These are phyloP conservation scores for Trinorchestia longiramus DNA, from an alignment of 1,140 invertebrate species.

Conservation along the genomic window DNA sequence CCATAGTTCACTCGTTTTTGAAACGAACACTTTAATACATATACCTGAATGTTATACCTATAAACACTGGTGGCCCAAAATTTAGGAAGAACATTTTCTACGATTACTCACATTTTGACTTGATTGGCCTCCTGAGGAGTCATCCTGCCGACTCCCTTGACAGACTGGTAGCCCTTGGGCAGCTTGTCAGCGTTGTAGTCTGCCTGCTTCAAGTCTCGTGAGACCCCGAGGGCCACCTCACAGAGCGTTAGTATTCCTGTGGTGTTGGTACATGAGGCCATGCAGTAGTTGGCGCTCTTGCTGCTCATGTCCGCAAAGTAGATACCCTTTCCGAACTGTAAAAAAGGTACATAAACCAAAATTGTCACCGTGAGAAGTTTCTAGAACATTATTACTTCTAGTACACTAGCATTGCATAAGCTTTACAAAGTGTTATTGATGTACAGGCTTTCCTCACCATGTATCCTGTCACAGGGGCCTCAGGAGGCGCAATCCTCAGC, in stretches of 20 bases:
- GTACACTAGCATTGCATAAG: no score
- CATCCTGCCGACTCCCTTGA: conserved; percentile 70
- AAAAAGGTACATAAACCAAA: not conserved
- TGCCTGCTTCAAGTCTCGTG: conserved; percentile 68
- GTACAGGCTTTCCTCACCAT: conserved; percentile 72
- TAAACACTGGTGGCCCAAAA: not conserved
- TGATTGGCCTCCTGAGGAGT: conserved; percentile 66
- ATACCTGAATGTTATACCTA: no score
- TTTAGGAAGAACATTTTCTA: no score
- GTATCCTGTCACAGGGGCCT: conserved; percentile 74
- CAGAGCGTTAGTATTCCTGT: conserved; percentile 74
- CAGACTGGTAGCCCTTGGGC: conserved; percentile 69
- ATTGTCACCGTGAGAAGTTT: no score
- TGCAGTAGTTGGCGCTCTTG: conserved; percentile 78
- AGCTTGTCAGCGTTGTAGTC: conserved; percentile 69
- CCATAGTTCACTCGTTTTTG: no score
- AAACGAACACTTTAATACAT: not conserved
- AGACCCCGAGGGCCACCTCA: conserved; percentile 71
- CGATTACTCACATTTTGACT: conserved; percentile 65
- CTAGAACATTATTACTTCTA: no score
- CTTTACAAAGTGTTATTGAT: no score
- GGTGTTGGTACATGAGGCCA: conserved; percentile 70
- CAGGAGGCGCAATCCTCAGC: conserved; percentile 75
- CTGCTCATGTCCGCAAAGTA: conserved; percentile 78
- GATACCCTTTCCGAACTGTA: conserved; percentile 71